Percentiles rank a stretch among this genome's conserved stretches.
Evolutionary conservation across 2,113 vertebrate species (phyloP).

Genomic region (Phycodurus eques): DNA sequence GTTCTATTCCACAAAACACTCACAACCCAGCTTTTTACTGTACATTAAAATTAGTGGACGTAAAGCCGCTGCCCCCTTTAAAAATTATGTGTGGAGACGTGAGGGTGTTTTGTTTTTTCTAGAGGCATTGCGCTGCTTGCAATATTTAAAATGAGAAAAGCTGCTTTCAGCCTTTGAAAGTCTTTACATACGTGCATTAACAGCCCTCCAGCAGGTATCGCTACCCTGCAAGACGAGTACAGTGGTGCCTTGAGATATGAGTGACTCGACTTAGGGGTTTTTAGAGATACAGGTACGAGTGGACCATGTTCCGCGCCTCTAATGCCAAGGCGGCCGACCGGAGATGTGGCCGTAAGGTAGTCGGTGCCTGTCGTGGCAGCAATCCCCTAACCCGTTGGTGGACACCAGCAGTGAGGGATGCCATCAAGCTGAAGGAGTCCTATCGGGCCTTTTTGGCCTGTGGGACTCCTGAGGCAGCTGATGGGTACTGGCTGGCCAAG

Average conservation of each 20-base stretch:
- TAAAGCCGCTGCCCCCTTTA: background rate
- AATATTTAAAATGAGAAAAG: background rate
- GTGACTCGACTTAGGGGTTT: background rate
- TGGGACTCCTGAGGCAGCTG: no score
- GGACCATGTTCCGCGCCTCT: no score
- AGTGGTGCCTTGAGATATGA: no score
- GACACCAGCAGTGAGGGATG: no score
- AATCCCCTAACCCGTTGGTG: no score
- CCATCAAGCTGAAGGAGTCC: no score
- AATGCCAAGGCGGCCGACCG: no score
- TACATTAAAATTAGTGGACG: background rate
- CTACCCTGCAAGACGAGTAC: background rate
- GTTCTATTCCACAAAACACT: background rate
- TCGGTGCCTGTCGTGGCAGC: no score
- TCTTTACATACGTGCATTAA: background rate
- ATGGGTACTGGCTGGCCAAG: no score
- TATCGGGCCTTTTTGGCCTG: no score
- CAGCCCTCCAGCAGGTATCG: background rate
- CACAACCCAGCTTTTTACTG: background rate
- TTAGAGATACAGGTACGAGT: background rate
- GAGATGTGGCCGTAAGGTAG: no score
- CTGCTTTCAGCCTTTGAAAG: background rate
- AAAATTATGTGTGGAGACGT: background rate
- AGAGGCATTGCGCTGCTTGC: background rate
- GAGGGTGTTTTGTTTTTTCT: background rate